Conservation (phyloP, 2,888 invertebrate species). For the Leptinotarsa juncta region DNA sequence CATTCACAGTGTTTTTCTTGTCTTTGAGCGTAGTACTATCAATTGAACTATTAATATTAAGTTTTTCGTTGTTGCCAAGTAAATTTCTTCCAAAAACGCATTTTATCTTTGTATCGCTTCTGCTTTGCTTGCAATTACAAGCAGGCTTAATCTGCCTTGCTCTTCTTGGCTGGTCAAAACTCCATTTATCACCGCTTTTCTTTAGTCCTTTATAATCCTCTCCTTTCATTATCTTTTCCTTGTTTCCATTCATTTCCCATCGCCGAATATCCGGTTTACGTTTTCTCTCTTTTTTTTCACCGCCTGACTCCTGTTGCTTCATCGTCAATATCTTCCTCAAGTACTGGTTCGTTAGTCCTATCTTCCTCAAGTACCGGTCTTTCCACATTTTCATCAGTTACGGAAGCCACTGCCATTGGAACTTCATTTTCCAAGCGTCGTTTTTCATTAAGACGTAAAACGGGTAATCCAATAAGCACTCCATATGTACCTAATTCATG, state of each 20-base stretch:
- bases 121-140: conserved; percentile 26
- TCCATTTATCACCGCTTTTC: conserved; percentile 21
- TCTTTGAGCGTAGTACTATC: conserved; percentile 14
- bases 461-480: neutral
- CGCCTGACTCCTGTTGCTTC: neutral
- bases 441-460: neutral
- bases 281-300: conserved; percentile 8
- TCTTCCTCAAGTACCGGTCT: neutral
- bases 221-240: conserved; percentile 21
- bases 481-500: neutral
- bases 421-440: neutral
- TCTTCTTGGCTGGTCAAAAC: conserved; percentile 3
- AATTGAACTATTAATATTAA: conserved; percentile 2
- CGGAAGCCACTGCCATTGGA: neutral
- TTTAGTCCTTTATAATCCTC: conserved; percentile 17
- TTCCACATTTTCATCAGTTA: conserved; percentile 1
- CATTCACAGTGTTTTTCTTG: conserved; percentile 16
- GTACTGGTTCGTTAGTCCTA: neutral
- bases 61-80: neutral
- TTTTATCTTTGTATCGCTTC: conserved; percentile 16
- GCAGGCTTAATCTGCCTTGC: neutral
- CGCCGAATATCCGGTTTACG: conserved; percentile 2
- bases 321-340: neutral
- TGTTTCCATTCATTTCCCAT: conserved; percentile 22
- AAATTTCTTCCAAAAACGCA: conserved; percentile 4